These are phyloP conservation scores for Cactoblastis cactorum DNA, from an alignment of 2,888 invertebrate genomes.

Conservation along the genomic window DNA sequence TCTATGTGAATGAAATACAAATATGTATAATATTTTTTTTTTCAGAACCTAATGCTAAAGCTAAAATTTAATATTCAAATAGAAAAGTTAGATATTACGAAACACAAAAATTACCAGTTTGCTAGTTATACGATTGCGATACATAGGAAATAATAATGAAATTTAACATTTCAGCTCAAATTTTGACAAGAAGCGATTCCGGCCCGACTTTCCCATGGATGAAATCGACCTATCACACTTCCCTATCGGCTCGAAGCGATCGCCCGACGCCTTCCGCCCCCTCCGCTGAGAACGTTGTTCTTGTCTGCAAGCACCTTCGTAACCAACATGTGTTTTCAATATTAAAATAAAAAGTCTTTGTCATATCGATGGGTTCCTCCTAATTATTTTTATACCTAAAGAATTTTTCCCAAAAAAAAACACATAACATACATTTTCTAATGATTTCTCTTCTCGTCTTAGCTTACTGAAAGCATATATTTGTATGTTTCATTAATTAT, in stretches of 20 bases:
- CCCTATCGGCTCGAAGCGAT: constrained; percentile 66
- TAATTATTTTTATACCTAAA: neutral
- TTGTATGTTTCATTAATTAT: neutral
- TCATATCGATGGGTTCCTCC: neutral
- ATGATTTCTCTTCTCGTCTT: neutral
- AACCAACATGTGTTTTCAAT: neutral
- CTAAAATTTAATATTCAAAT: too few species aligned
- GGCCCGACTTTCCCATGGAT: constrained; percentile 67
- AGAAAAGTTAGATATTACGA: too few species aligned
- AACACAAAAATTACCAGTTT: too few species aligned
- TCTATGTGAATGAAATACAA: too few species aligned
- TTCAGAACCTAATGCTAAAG: too few species aligned
- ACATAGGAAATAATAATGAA: neutral
- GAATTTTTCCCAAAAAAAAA: too few species aligned
- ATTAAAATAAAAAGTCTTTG: neutral
- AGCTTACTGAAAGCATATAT: neutral
- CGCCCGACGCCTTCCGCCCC: constrained; percentile 32
- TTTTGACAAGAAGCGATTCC: constrained; percentile 56
- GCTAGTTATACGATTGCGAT: too few species aligned
- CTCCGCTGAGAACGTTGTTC: constrained; percentile 2
- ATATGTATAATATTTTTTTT: too few species aligned
- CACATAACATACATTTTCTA: too few species aligned
- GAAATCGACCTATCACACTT: constrained; percentile 69
- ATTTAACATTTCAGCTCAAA: constrained; percentile 32
- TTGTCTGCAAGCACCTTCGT: neutral